Evolutionary conservation across 2,113 vertebrate genomes (phyloP).

Genomic region (Pseudopipra pipra): DNA sequence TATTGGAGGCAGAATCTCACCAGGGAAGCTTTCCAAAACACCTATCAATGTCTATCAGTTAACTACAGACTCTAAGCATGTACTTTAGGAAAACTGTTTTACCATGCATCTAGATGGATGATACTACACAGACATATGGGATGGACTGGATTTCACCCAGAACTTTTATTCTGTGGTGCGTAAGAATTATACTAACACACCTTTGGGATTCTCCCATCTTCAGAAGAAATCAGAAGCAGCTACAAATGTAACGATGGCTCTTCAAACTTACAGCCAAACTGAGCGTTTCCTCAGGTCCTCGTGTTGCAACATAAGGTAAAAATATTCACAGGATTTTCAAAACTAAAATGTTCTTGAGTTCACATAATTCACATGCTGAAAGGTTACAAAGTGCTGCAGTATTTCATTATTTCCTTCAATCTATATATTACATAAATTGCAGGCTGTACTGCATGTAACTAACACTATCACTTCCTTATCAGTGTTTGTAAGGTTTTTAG

Average conservation of each 20-base stretch:
- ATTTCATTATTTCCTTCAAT: background rate
- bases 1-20: background rate
- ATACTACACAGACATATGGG: background rate
- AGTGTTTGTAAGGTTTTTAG: background rate
- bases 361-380: background rate
- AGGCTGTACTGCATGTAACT: background rate
- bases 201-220: background rate
- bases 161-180: background rate
- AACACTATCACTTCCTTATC: background rate
- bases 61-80: fast-evolving
- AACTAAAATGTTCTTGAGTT: background rate
- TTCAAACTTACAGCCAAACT: background rate
- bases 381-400: background rate
- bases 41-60: background rate
- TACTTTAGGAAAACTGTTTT: background rate
- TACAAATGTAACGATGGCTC: background rate
- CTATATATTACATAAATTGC: background rate
- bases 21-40: background rate
- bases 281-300: background rate
- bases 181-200: background rate
- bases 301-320: background rate
- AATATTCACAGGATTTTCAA: background rate
- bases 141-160: background rate
- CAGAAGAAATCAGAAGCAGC: background rate
- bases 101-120: background rate